Evolutionary conservation across 1,140 invertebrate genomes (phyloP).

Genomic region (Spodoptera litura): DNA sequence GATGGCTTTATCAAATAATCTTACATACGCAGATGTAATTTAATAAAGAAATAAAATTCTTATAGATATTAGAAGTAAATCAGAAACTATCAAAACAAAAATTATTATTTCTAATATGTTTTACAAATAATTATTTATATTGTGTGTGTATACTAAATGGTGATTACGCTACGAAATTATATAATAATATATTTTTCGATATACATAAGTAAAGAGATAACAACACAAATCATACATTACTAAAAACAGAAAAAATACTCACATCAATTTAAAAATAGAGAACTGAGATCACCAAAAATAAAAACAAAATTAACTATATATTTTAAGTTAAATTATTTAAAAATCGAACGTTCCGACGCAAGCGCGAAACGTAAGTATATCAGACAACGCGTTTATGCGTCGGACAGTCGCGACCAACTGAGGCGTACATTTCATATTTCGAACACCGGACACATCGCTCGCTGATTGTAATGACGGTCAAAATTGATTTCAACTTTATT

Average conservation of each 20-base stretch:
- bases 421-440: neutral
- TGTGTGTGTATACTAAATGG: no score
- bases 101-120: no score
- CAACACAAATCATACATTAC: neutral
- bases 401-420: constrained; percentile 31
- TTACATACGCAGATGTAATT: no score
- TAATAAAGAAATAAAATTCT: no score
- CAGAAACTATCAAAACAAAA: no score
- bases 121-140: no score
- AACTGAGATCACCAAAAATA: neutral
- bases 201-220: neutral
- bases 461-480: neutral
- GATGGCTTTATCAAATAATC: no score
- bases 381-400: constrained; percentile 3
- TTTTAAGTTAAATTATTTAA: neutral
- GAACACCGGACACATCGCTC: neutral
- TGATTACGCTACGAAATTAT: no score
- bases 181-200: neutral
- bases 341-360: neutral
- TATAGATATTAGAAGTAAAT: no score
- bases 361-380: neutral
- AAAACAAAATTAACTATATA: neutral
- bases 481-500: no score
- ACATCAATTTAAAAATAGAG: neutral
- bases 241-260: constrained; percentile 2